These are phyloP conservation scores for Zapus hudsonius DNA, from an alignment of 2,113 vertebrate genomes.

Conservation along the genomic window DNA sequence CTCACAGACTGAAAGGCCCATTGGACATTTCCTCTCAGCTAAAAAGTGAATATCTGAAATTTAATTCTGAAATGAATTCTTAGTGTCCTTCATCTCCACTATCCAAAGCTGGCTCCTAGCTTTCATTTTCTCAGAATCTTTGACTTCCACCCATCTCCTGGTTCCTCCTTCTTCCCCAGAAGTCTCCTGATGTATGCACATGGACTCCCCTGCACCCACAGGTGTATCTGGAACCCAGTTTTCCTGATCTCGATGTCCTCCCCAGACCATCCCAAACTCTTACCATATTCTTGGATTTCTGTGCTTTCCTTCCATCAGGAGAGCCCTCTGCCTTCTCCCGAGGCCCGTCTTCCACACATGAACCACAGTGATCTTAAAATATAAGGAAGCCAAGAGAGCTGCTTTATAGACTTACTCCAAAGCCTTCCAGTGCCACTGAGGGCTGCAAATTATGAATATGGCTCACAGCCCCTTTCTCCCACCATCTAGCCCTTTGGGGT, in stretches of 20 bases:
- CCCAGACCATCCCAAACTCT: neutral
- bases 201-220: fast-evolving
- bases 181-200: neutral
- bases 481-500: neutral
- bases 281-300: neutral
- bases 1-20: neutral
- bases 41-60: neutral
- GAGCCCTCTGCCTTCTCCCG: neutral
- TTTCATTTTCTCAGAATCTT: neutral
- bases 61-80: neutral
- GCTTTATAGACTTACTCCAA: neutral
- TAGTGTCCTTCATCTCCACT: neutral
- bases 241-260: neutral
- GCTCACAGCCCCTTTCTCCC: neutral
- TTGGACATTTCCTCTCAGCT: neutral
- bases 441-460: neutral
- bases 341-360: neutral
- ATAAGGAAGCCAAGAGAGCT: neutral
- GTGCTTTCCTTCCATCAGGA: neutral
- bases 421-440: neutral
- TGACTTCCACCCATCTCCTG: fast-evolving
- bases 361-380: neutral
- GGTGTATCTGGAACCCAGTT: neutral
- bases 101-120: too few species aligned
- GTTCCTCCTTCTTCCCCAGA: neutral